A percentile compares a stretch with the other conserved stretches of the same genome.
phyloP scores from a whole-genome alignment of 2,797 vertebrate species.

The Melopsittacus undulatus region DNA sequence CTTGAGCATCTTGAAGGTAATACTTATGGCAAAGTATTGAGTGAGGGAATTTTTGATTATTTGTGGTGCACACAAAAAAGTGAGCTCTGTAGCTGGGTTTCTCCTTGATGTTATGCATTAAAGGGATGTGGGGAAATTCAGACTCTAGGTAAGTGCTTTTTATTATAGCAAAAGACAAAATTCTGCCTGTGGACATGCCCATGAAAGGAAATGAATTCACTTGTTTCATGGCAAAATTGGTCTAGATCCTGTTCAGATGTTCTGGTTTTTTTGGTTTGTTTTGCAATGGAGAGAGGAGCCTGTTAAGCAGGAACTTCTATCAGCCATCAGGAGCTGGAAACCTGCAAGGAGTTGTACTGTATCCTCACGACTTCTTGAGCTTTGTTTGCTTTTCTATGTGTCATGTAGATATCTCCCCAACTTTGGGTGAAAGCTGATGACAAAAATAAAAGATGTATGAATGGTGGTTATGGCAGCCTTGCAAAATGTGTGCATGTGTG shows the following conservation, averaged over 20 bases:
- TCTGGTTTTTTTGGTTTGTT: not conserved
- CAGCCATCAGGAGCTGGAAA: not conserved
- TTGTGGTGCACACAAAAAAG: not conserved
- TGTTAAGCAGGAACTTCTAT: not conserved
- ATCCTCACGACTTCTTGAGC: not conserved
- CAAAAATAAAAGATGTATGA: not conserved
- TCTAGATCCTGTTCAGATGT: not conserved
- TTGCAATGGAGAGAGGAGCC: not conserved
- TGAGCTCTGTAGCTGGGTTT: not conserved
- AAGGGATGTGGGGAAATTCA: not conserved
- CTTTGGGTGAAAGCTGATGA: not conserved
- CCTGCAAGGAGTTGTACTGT: not conserved
- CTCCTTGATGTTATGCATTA: not conserved
- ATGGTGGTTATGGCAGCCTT: not conserved
- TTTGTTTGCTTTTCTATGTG: not conserved
- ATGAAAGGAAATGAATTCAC: not conserved
- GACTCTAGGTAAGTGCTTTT: not conserved
- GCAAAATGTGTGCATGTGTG: not conserved
- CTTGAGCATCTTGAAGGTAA: not conserved
- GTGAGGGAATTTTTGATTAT: not conserved
- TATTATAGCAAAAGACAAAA: not conserved
- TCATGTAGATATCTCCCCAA: not conserved
- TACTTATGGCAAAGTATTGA: not conserved
- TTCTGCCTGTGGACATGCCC: not conserved
- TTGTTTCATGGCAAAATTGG: not conserved